phyloP scores from a whole-genome alignment of 2,113 vertebrate species.

The Ranitomeya imitator region DNA sequence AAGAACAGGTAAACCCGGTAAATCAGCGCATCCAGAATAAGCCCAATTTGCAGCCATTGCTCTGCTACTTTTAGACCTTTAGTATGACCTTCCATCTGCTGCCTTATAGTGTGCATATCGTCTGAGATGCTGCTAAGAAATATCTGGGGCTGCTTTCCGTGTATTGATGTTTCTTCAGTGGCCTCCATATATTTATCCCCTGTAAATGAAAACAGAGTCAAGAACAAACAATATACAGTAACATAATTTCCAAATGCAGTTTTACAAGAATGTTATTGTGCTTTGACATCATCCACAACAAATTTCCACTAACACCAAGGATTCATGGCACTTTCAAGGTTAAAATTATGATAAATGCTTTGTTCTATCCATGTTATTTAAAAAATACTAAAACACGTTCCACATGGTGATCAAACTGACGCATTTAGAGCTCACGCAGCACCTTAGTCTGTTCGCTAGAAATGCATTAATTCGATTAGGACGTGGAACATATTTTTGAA shows the following conservation, averaged over 20 bases:
- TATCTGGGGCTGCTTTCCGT: neutral
- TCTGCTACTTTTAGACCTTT: slow-evolving; percentile 12
- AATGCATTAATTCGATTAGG: too few species aligned
- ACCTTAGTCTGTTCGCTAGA: too few species aligned
- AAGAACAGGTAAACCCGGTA: slow-evolving; percentile 31
- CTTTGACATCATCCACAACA: too few species aligned
- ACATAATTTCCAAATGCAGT: neutral
- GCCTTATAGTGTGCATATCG: slow-evolving; percentile 21
- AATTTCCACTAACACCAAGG: too few species aligned
- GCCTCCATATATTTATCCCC: neutral
- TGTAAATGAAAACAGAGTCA: neutral
- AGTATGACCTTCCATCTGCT: slow-evolving; percentile 9
- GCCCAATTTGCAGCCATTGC: slow-evolving; percentile 39
- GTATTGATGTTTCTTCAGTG: neutral
- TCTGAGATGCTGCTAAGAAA: slow-evolving; percentile 19
- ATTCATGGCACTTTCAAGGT: too few species aligned
- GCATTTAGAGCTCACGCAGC: too few species aligned
- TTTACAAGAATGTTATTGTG: too few species aligned
- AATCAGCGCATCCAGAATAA: slow-evolving; percentile 30
- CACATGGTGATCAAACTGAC: too few species aligned
- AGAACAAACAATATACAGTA: neutral
- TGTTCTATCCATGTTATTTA: too few species aligned
- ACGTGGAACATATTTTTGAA: too few species aligned
- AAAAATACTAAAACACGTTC: too few species aligned
- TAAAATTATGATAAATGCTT: too few species aligned